phyloP scores from a whole-genome alignment of 2,113 vertebrate genomes.

The Corapipo altera region DNA sequence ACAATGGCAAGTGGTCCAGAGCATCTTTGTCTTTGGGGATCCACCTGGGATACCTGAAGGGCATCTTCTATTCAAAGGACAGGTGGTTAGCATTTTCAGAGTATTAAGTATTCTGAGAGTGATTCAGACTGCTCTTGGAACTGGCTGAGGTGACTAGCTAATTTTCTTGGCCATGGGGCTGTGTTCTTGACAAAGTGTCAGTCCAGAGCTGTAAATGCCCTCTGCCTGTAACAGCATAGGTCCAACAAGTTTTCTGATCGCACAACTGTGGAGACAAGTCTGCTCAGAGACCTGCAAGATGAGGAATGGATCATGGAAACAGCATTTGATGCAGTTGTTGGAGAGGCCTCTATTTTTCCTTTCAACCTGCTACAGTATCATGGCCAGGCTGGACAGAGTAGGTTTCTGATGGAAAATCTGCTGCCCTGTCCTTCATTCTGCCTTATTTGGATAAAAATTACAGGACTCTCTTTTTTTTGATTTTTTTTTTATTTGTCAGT shows the following conservation, averaged over 20 bases:
- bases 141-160: not conserved
- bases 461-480: not conserved
- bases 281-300: not conserved
- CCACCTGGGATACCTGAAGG: not conserved
- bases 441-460: not conserved
- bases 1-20: not conserved
- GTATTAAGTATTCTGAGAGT: not conserved
- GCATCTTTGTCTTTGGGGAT: not conserved
- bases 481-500: not conserved
- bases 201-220: not conserved
- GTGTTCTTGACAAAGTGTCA: accelerated
- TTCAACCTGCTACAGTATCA: not conserved
- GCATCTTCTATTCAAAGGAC: not conserved
- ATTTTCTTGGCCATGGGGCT: not conserved
- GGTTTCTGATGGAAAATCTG: not conserved
- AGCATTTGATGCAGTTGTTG: not conserved
- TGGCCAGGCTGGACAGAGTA: not conserved
- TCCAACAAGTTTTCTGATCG: not conserved
- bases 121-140: not conserved
- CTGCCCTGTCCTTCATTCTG: not conserved
- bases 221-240: not conserved
- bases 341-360: not conserved
- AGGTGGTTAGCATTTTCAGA: not conserved
- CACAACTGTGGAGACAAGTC: not conserved
- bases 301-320: not conserved